These are phyloP conservation scores for Triplophysa dalaica DNA, from an alignment of 2,113 vertebrate species.

Conservation along the genomic window DNA sequence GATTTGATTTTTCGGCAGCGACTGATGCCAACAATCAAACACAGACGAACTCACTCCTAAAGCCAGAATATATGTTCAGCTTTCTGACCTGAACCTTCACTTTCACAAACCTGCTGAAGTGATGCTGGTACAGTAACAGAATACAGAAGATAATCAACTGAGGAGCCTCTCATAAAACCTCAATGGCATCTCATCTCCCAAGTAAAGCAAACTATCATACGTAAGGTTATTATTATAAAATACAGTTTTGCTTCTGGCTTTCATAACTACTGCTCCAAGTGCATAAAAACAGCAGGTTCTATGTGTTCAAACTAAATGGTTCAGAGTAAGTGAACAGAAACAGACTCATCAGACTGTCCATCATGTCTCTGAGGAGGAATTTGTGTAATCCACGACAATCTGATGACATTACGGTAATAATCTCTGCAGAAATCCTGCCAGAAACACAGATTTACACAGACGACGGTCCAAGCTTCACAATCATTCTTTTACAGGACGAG, in stretches of 20 bases:
- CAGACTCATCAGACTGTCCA: too few species aligned
- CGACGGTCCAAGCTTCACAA: not conserved
- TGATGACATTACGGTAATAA: conserved; percentile 26
- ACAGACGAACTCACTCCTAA: conserved; percentile 29
- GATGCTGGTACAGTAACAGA: not conserved
- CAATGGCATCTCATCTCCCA: too few species aligned
- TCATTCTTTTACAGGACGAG: not conserved
- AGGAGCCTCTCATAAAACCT: too few species aligned
- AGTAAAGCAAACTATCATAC: too few species aligned
- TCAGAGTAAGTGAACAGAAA: too few species aligned
- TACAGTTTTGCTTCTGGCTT: too few species aligned
- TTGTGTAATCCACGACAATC: conserved; percentile 39
- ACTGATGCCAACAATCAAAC: conserved; percentile 43
- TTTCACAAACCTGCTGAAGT: not conserved
- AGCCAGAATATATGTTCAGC: not conserved
- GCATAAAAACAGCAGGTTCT: too few species aligned
- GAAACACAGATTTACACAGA: conserved; percentile 29
- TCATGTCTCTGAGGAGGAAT: conserved; percentile 14
- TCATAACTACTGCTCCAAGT: too few species aligned
- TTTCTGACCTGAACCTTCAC: not conserved
- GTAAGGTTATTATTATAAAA: too few species aligned
- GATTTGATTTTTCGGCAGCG: conserved; percentile 43
- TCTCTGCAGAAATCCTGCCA: conserved; percentile 16
- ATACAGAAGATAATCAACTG: too few species aligned
- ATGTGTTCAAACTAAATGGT: too few species aligned